A percentile compares a stretch with the other conserved stretches of the same genome.
Evolutionary conservation across 23 tunicate genomes (phyloP).

Genomic region (Ascidia mentula): DNA sequence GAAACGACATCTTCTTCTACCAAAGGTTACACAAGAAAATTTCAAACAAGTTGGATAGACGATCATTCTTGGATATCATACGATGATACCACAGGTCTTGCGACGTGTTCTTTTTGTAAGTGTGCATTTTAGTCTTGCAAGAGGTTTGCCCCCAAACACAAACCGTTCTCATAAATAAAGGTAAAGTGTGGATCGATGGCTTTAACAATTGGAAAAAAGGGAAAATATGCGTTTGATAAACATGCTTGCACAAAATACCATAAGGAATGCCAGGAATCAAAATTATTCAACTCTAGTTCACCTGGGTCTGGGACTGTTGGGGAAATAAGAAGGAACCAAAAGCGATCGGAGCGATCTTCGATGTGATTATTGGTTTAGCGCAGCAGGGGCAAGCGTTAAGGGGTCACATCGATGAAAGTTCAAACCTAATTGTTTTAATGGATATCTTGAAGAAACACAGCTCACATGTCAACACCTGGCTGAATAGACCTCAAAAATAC

Average conservation of each 20-base stretch:
- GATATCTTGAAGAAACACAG: neutral
- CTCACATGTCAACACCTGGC: neutral
- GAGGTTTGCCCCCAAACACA: neutral
- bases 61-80: neutral
- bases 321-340: neutral
- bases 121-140: neutral
- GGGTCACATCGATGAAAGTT: neutral
- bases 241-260: neutral
- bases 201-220: neutral
- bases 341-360: conserved; percentile 5
- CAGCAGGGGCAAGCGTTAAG: conserved; percentile 10
- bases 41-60: no score
- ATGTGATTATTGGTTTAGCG: neutral
- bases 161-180: neutral
- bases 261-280: neutral
- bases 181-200: neutral
- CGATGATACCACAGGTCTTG: neutral
- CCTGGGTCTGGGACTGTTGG: neutral
- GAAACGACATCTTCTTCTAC: no score
- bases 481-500: neutral
- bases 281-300: neutral
- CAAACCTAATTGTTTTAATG: neutral
- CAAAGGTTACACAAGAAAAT: no score
- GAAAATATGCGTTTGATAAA: neutral
- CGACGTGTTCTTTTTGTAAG: neutral